These are phyloP conservation scores for Lordiphosa stackelbergi DNA, from an alignment of 1,140 invertebrate species.

Conservation along the genomic window DNA sequence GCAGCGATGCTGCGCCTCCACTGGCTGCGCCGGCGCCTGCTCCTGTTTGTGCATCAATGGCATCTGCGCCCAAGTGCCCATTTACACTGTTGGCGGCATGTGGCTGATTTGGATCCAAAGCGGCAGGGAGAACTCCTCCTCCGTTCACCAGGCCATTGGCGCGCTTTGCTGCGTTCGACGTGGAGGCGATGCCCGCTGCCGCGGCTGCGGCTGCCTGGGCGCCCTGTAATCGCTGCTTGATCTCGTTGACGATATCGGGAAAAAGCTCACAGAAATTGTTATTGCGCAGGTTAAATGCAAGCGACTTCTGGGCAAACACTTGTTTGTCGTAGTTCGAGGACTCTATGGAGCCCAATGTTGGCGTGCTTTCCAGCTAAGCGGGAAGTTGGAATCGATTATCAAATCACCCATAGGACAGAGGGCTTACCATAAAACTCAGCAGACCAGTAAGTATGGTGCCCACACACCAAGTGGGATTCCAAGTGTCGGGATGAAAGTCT, in stretches of 20 bases:
- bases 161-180: constrained; percentile 14
- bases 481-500: constrained; percentile 98
- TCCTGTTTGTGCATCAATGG: constrained; percentile 22
- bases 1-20: constrained; percentile 27
- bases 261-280: constrained; percentile 84
- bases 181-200: constrained; percentile 16
- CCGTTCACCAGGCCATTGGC: constrained; percentile 47
- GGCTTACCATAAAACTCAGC: constrained; percentile 88
- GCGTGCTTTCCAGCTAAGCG: constrained; percentile 88
- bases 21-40: constrained; percentile 19
- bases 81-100: constrained; percentile 12
- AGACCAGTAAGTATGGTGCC: constrained; percentile 97
- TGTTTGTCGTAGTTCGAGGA: constrained; percentile 93
- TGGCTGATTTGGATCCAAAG: constrained; percentile 24
- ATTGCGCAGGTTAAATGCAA: constrained; percentile 94
- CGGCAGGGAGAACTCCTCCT: constrained; percentile 10
- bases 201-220: constrained; percentile 30
- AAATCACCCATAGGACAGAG: no score
- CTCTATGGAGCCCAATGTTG: constrained; percentile 96
- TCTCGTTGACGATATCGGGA: constrained; percentile 69
- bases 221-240: constrained; percentile 55
- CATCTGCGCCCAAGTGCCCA: constrained; percentile 17
- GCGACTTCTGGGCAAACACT: constrained; percentile 89
- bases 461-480: constrained; percentile 99
- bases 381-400: background rate